Base-by-base conservation (phyloP, 2,888 invertebrate species). In the Diarsia brunnea region DNA sequence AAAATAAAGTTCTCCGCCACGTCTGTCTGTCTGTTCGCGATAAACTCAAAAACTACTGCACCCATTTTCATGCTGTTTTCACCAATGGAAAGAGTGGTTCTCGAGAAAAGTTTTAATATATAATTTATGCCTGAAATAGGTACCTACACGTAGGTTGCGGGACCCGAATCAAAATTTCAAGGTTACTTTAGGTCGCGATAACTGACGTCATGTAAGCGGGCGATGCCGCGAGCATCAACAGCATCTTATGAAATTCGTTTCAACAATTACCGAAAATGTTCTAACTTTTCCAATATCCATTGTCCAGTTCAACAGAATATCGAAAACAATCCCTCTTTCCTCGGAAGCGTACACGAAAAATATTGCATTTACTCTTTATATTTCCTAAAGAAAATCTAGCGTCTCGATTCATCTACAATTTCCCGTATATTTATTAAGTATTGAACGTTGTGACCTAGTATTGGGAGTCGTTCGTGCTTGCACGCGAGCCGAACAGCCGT, bases 341-440 rank as follows among this genome's bases (percentile, higher is more conserved):
- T 49, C 27, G 31, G 19, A 51, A 77, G 19, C 73, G 47, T 73
- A 77, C 70, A 73, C 68, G 76, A 73, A 78, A 84, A 79, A 71
- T 78, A 75, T 84, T 79, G 64, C 64, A 69, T 82, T 82, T 82
- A 74, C 67, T 73, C 73, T 49, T 76, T 65, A 69, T 53, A 74
- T 84, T 80, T 81, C 69, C 65, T 38, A 69, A 75, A 69, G 78
- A 86, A 86, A 81, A 74, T 84, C 68, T 65, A 81, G 61, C 60
- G 69, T 76, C 75, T 75, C 75, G 73, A 77, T 86, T 76, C 75
- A 86, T 85, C 78, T 78, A 75, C 75, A 71, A 86, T 84, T 84
- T 81, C 69, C 78, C 72, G 68, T 78, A 73, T 81, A 84, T 86
- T 83, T 80, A 86, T 86, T 78, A 86, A 86, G 86, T 75, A 86